Base-by-base conservation (phyloP, 1,140 invertebrate species). In the Tetragnatha versicolor region DNA sequence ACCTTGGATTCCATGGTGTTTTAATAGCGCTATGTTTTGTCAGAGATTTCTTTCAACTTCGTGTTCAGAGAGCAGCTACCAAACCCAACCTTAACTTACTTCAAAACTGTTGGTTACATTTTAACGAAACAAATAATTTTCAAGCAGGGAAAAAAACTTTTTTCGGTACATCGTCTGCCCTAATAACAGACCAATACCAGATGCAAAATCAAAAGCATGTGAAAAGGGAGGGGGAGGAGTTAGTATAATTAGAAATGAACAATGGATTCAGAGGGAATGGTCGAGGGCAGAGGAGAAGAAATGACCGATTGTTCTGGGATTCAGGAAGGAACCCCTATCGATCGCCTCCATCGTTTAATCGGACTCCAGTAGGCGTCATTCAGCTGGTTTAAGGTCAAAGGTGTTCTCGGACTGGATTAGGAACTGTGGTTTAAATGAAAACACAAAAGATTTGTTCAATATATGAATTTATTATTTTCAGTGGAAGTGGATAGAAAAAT, bases 321-420 rank as follows among this genome's bases (percentile, higher is more conserved):
- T 63, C 60, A 63, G 60, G 60, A 63, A 63, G 60, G 37, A n/a
- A n/a, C n/a, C 20, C 35, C 60, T 63, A 63, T 63, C 37, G 60
- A 63, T 63, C 60, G 60, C 20, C 20, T 29, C 60, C 42, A 63
- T 63, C 60, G 20, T 63, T 63, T 63, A 39, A 63, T 39, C 33
- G 60, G 14, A 63, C 22, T 27, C n/a, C 20, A 1, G n/a, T 12
- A 5, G 33, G n/a, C 22, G 22, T 42, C 37, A 39, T 60, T 31
- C 12, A 31, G 55, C 7, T 31, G n/a, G n/a, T 25, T 20, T 58
- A 58, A 63, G 60, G 60, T 63, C 60, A 63, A 63, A 63, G 37
- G 33, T 37, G n/a, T 39, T 7, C 12, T 39, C n/a, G 27, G 0
- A 14, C 17, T n/a, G n/a, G n/a, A n/a, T n/a, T n/a, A n/a, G n/a